Percentiles rank a stretch among this genome's conserved stretches.
phyloP scores from a whole-genome alignment of 1,140 invertebrate genomes.

The Drosophila miranda region DNA sequence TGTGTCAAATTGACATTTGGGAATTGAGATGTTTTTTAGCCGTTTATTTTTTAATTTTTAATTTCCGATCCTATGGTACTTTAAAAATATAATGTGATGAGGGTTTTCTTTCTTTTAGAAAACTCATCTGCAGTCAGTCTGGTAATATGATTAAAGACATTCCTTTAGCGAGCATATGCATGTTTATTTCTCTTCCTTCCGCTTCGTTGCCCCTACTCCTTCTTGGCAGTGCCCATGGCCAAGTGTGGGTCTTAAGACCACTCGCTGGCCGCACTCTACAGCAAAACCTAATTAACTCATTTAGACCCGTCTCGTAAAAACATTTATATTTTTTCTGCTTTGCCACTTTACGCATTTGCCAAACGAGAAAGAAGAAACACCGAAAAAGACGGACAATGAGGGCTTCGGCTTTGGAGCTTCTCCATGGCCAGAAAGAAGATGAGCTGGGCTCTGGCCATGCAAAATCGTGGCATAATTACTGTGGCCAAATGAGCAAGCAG shows the following conservation, averaged over 20 bases:
- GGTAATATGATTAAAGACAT: no score
- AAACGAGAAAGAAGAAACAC: conserved; percentile 3
- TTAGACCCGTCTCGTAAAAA: conserved; percentile 42
- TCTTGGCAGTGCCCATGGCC: conserved; percentile 45
- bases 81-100: no score
- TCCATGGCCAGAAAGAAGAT: conserved; percentile 55
- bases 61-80: no score
- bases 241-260: conserved; percentile 27
- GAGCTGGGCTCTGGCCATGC: conserved; percentile 44
- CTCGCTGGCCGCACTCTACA: conserved; percentile 8
- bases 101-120: no score
- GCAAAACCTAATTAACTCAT: conserved; percentile 53
- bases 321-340: conserved; percentile 41
- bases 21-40: no score
- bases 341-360: conserved; percentile 41
- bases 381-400: conserved; percentile 24
- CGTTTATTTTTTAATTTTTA: no score
- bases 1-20: no score
- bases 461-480: conserved; percentile 48
- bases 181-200: not conserved
- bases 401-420: conserved; percentile 12
- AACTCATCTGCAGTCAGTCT: no score
- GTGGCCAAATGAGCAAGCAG: conserved; percentile 21
- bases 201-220: conserved; percentile 7
- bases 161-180: conserved; percentile 1